A percentile compares a stretch with the other conserved stretches of the same genome.
phyloP scores from a whole-genome alignment of 2,113 vertebrate genomes.

The Amphiprion ocellaris region DNA sequence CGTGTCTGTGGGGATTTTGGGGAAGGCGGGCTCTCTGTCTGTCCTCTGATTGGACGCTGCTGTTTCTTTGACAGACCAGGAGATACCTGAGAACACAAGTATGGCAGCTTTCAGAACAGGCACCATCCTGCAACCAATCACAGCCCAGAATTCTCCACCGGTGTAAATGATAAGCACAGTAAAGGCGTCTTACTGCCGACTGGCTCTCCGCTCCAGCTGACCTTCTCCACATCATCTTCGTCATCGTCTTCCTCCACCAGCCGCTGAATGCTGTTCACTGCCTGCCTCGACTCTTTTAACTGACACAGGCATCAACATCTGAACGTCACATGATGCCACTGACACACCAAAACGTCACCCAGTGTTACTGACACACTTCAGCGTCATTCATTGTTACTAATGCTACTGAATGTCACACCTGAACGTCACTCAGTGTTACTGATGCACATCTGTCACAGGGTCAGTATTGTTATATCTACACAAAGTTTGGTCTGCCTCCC shows the following conservation, averaged over 20 bases:
- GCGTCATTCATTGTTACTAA: no score
- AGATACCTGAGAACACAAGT: slow-evolving; percentile 87
- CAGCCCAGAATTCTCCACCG: background rate
- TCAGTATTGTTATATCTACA: no score
- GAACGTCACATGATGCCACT: background rate
- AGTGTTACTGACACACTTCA: background rate
- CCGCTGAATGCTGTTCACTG: slow-evolving; percentile 91
- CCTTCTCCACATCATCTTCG: slow-evolving; percentile 89
- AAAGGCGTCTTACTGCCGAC: slow-evolving; percentile 90
- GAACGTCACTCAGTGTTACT: background rate
- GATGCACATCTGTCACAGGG: no score
- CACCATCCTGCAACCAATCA: slow-evolving; percentile 40
- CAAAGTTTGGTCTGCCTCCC: no score
- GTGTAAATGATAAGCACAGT: background rate
- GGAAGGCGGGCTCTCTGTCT: slow-evolving; percentile 76
- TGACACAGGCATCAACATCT: slow-evolving; percentile 56
- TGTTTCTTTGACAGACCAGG: slow-evolving; percentile 95
- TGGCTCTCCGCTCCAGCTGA: slow-evolving; percentile 97
- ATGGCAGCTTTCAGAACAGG: background rate
- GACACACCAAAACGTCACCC: background rate
- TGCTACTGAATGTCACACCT: background rate
- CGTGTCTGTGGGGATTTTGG: slow-evolving; percentile 82
- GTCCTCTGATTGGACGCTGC: slow-evolving; percentile 86
- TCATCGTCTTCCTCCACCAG: slow-evolving; percentile 90
- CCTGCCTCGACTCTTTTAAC: slow-evolving; percentile 93